phyloP scores from a whole-genome alignment of 1,140 invertebrate genomes.

The Lordiphosa clarofinis region DNA sequence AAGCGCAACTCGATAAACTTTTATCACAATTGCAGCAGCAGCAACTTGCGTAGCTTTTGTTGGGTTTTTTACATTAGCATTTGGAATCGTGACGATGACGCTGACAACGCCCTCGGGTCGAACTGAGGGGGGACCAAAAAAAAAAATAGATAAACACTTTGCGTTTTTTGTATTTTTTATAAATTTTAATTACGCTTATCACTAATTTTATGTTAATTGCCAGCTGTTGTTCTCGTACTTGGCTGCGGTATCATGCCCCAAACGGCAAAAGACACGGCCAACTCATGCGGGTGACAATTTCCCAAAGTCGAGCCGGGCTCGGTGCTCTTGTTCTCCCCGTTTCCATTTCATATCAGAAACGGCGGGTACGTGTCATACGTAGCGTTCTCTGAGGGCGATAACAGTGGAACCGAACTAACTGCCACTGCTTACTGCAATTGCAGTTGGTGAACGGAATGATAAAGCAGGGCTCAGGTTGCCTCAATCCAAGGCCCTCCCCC shows the following conservation, averaged over 20 bases:
- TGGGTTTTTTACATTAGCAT: slow-evolving; percentile 42
- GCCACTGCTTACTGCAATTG: no score
- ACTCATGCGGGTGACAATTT: slow-evolving; percentile 8
- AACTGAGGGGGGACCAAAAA: neutral
- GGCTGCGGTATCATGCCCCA: slow-evolving; percentile 3
- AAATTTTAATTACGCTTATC: slow-evolving; percentile 73
- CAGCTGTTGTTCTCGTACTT: slow-evolving; percentile 42
- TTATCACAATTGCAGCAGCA: slow-evolving; percentile 70
- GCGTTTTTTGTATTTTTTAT: slow-evolving; percentile 39
- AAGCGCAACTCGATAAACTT: slow-evolving; percentile 68
- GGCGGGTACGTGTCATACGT: slow-evolving; percentile 51
- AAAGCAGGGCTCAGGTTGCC: slow-evolving; percentile 54
- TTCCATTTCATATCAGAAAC: slow-evolving; percentile 38
- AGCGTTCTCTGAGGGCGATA: slow-evolving; percentile 12
- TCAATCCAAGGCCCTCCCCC: slow-evolving; percentile 25
- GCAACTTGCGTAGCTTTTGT: slow-evolving; percentile 57
- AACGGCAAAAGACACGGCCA: slow-evolving; percentile 27
- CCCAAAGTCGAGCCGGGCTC: no score
- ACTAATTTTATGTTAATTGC: slow-evolving; percentile 74
- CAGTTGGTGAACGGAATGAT: slow-evolving; percentile 34
- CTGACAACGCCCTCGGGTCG: slow-evolving; percentile 21
- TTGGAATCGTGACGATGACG: slow-evolving; percentile 8
- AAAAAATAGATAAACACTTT: slow-evolving; percentile 52
- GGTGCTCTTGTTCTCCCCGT: no score
- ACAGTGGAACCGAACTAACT: no score